phyloP scores from a whole-genome alignment of 2,888 invertebrate genomes.

The Pocota personata region DNA sequence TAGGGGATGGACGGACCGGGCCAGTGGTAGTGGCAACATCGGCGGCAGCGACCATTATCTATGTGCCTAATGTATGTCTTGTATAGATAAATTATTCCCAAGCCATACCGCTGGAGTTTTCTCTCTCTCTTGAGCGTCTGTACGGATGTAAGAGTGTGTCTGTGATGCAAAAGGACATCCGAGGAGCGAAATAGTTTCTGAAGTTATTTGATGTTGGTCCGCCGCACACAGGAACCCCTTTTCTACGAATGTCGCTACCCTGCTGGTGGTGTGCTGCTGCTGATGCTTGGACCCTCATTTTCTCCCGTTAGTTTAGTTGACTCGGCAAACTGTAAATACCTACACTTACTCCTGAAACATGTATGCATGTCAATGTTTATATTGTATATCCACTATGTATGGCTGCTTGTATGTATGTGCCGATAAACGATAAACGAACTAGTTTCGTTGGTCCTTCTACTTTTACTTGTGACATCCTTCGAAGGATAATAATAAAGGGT shows the following conservation, averaged over 20 bases:
- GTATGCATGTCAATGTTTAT: slow-evolving; percentile 51
- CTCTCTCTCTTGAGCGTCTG: not conserved
- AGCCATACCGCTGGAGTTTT: slow-evolving; percentile 55
- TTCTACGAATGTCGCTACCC: slow-evolving; percentile 57
- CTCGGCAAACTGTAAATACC: slow-evolving; percentile 73
- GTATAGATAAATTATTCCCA: slow-evolving; percentile 73
- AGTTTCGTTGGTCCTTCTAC: slow-evolving; percentile 70
- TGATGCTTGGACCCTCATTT: slow-evolving; percentile 61
- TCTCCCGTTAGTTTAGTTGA: slow-evolving; percentile 65
- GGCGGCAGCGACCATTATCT: slow-evolving; percentile 71
- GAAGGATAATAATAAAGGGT: slow-evolving; percentile 73
- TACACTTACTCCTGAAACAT: slow-evolving; percentile 66
- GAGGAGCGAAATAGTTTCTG: slow-evolving; percentile 74
- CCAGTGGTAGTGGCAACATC: slow-evolving; percentile 56
- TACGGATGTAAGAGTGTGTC: slow-evolving; percentile 25
- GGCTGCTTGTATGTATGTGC: slow-evolving; percentile 28
- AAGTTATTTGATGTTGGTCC: slow-evolving; percentile 74
- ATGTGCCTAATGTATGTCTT: slow-evolving; percentile 73
- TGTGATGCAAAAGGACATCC: slow-evolving; percentile 70
- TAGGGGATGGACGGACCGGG: slow-evolving; percentile 16
- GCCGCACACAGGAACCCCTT: slow-evolving; percentile 69
- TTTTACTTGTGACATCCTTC: slow-evolving; percentile 73
- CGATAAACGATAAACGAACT: slow-evolving; percentile 73
- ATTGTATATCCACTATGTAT: slow-evolving; percentile 9
- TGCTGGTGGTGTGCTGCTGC: slow-evolving; percentile 14